Base-by-base conservation (phyloP, 2,888 invertebrate genomes). In the Catocala nupta region DNA sequence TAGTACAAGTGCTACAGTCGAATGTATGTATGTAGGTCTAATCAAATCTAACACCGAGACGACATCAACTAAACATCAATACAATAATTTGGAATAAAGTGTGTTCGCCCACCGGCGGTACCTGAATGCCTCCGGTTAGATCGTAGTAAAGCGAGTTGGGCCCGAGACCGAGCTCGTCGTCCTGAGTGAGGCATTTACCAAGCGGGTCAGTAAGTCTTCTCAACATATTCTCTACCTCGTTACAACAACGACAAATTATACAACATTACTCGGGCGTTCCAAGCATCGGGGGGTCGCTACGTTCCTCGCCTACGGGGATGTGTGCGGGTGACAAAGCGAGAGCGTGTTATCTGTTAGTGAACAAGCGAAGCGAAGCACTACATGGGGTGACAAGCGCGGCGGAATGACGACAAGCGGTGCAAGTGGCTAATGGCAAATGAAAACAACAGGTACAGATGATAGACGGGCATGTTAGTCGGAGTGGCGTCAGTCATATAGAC, bases 61-160 rank as follows among this genome's bases (percentile, higher is more conserved):
- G 68, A 71, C 70, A 72, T 74, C 58, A 47, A 76, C 78, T 81
- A 79, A 79, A 73, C 66, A 80, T 71, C 65, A 72, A 81, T 54
- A 67, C 59, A 63, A 65, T 71, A 69, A 81, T 76, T 81, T 81
- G 77, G 76, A 78, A 83, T 78, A 75, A 78, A 63, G 43, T 72
- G 71, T 73, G 70, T 39, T 39, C 70, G 75, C 73, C 68, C 65
- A 73, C 71, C 77, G 80, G 78, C 77, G 90, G 91, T 94, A 94
- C 94, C 94, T 94, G 94, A 93, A 92, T 92, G 92, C 93, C 93
- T 93, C 93, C 94, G 86, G 93, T 90, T 90, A 93, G 89, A 88
- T 93, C 93, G 93, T 94, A 92, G 94, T 92, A 94, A 87, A 92
- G 93, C 89, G 93, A 93, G 91, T 93, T 90, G 89, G 93, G 90